Percentiles rank a stretch among this genome's conserved stretches.
Conservation (phyloP, 2,888 invertebrate genomes). For the Prosapia bicincta region DNA sequence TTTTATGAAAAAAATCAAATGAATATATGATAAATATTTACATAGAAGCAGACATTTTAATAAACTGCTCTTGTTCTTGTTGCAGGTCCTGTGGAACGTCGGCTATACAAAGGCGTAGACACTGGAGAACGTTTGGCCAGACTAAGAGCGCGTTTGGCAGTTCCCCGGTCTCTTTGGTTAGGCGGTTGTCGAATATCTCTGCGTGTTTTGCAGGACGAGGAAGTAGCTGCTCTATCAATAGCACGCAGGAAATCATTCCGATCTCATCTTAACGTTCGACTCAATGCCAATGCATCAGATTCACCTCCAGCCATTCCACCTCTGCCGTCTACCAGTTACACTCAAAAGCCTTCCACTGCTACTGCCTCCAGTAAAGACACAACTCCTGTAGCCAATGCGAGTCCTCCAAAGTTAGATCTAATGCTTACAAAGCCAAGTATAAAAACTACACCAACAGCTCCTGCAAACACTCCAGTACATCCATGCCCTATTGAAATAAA, state of each 20-base stretch:
- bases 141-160: conserved; percentile 42
- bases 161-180: conserved; percentile 41
- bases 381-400: background rate
- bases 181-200: conserved; percentile 42
- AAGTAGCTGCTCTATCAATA: conserved; percentile 35
- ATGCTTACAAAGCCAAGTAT: background rate
- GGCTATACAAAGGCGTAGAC: conserved; percentile 46
- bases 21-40: too few relatives aligned
- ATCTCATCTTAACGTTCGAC: conserved; percentile 45
- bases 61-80: conserved; percentile 29
- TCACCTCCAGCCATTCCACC: conserved; percentile 7
- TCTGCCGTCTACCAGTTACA: background rate
- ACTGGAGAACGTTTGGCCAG: conserved; percentile 43
- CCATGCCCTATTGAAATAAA: background rate
- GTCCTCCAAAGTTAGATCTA: background rate
- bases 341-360: background rate
- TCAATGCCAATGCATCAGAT: conserved; percentile 37
- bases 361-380: background rate
- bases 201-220: conserved; percentile 41
- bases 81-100: conserved; percentile 44
- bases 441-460: background rate
- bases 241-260: conserved; percentile 43
- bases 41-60: too few relatives aligned
- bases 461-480: background rate
- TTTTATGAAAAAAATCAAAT: too few relatives aligned